These are phyloP conservation scores for Pogona vitticeps DNA, from an alignment of 2,113 vertebrate species.

Conservation along the genomic window DNA sequence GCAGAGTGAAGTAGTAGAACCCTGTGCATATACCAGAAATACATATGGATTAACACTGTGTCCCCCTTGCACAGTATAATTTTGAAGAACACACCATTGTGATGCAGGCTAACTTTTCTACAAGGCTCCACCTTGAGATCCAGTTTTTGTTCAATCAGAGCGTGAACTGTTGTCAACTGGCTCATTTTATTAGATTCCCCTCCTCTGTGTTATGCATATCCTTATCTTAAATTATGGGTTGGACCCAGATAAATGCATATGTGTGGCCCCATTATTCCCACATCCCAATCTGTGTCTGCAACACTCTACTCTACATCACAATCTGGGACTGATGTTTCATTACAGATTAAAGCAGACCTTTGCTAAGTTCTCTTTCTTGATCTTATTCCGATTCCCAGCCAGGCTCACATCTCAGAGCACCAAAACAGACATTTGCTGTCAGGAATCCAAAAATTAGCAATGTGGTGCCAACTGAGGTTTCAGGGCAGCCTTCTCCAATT, in stretches of 20 bases:
- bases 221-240: too few relatives aligned
- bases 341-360: background rate
- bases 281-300: too few relatives aligned
- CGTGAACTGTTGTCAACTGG: background rate
- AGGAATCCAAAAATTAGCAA: background rate
- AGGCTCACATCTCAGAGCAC: background rate
- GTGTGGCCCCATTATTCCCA: background rate
- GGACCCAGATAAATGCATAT: too few relatives aligned
- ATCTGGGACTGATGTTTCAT: background rate
- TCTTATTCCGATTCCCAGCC: background rate
- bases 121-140: too few relatives aligned
- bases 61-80: background rate
- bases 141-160: background rate
- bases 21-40: background rate
- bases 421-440: background rate
- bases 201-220: too few relatives aligned
- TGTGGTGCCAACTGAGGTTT: background rate
- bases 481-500: too few relatives aligned
- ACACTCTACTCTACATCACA: background rate
- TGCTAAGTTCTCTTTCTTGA: background rate
- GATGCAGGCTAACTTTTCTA: background rate
- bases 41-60: background rate
- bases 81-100: background rate
- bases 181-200: background rate
- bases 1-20: background rate